Evolutionary conservation across 2,113 vertebrate species (phyloP), one percentile per base, ranked within the genome.

Genomic region (Egretta garzetta): DNA sequence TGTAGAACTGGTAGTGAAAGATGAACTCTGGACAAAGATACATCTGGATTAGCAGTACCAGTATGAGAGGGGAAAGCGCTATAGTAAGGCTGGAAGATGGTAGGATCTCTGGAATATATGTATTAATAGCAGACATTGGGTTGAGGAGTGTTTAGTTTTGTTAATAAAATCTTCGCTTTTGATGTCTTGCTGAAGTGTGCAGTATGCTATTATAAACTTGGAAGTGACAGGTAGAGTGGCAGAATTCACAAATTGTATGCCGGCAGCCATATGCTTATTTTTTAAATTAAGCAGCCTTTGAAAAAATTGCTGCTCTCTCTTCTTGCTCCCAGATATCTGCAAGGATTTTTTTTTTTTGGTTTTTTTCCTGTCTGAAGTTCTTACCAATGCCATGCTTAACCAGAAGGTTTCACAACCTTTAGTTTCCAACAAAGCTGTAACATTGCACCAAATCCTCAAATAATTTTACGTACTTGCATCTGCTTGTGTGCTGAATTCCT

Each of bases 221-320:
- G 49, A 90, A 92, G 75, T 77, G 86, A 73, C 80, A 97, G 80
- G 73, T 74, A 50, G 67, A 80, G 30, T 90, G 88, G 21, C 73
- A 84, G 75, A 90, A 90, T 80, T 97, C 60, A 80, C 82, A 83
- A 74, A 77, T 33, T 37, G 9, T 45, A 17, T 92, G 91, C 68
- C 35, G 74, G 88, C 64, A 97, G 60, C 83, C n/a, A 35, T 88
- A 84, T 93, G 83, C 37, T 84, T 93, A 24, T 80, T 84, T 96
- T 88, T 94, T 43, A 64, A 90, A 94, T 77, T 72, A 91, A 79
- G 68, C 60, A 86, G 43, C 39, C 28, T 92, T 85, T 86, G 39
- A 68, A 91, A 79, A 88, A 52, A 19, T 8, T 56, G 39, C 32
- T 63, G n/a, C 24, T 9, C 14, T 90, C 37, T 79, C 60, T 87